Conservation (phyloP, 2,888 invertebrate species). For the Mimumesa dahlbomi region DNA sequence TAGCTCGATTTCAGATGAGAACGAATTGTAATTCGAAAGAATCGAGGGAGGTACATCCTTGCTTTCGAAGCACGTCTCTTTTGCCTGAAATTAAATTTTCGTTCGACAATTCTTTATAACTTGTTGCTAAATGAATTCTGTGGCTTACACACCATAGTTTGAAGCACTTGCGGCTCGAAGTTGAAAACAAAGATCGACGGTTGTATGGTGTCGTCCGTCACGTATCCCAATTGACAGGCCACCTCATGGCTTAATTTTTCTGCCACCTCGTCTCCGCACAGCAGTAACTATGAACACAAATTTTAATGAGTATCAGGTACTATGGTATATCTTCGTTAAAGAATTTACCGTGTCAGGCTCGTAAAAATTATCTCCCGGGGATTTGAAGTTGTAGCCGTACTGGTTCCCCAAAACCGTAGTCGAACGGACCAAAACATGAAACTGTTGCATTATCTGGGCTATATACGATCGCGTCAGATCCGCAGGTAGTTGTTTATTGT, state of each 20-base stretch:
- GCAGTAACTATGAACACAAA: constrained; percentile 62
- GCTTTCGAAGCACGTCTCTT: constrained; percentile 74
- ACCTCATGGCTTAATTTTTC: constrained; percentile 78
- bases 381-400: constrained; percentile 81
- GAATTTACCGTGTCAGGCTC: constrained; percentile 68
- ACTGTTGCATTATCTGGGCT: constrained; percentile 89
- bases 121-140: no score
- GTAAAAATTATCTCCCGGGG: constrained; percentile 65
- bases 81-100: constrained; percentile 57
- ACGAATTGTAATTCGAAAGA: constrained; percentile 82
- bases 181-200: constrained; percentile 46
- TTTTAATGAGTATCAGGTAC: not conserved
- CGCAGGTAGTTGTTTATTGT: constrained; percentile 81
- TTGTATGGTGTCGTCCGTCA: constrained; percentile 74
- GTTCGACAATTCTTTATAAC: no score
- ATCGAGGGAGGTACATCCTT: constrained; percentile 80
- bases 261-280: constrained; percentile 71
- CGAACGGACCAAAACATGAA: constrained; percentile 89
- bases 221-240: constrained; percentile 80
- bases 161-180: constrained; percentile 11
- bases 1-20: constrained; percentile 84
- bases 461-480: constrained; percentile 85
- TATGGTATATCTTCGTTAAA: not conserved
- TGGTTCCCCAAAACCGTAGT: constrained; percentile 91
- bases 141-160: constrained; percentile 43